A percentile compares a stretch with the other conserved stretches of the same genome.
Evolutionary conservation across 2,888 invertebrate species (phyloP).

Genomic region (Sericinus montela): DNA sequence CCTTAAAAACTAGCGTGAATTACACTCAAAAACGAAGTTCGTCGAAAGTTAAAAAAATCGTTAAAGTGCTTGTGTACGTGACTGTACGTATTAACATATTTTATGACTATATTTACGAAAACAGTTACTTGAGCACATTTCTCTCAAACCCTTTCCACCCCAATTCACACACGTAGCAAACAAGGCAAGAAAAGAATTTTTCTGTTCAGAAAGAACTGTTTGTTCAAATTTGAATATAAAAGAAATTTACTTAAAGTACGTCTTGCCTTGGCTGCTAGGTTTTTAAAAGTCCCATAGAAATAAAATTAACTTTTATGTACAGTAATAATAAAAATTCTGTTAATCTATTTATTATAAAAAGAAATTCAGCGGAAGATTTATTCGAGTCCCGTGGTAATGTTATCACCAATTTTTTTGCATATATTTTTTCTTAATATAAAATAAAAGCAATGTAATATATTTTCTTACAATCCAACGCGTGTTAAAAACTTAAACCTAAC

Average conservation of each 20-base stretch:
- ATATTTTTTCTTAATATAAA: no score
- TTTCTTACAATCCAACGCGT: no score
- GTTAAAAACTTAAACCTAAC: no score
- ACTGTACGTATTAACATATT: neutral
- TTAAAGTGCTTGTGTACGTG: no score
- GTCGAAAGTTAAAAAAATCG: no score
- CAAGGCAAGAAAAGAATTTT: conserved; percentile 49
- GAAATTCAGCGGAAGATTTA: neutral
- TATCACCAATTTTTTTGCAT: no score
- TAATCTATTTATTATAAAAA: conserved; percentile 11
- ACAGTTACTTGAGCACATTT: conserved; percentile 49
- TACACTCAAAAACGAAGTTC: no score
- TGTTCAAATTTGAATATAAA: neutral
- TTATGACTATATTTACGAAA: neutral
- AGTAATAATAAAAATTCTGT: conserved; percentile 24
- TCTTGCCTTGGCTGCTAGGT: conserved; percentile 71
- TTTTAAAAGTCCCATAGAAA: conserved; percentile 29
- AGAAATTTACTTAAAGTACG: neutral
- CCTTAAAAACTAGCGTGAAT: no score
- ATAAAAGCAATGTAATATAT: no score
- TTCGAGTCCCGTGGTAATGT: neutral
- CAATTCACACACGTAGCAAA: conserved; percentile 59
- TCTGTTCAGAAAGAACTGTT: no score
- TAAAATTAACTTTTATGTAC: conserved; percentile 29
- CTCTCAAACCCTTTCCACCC: conserved; percentile 43